Evolutionary conservation across 1,140 invertebrate genomes (phyloP).

Genomic region (Notospermus geniculatus): DNA sequence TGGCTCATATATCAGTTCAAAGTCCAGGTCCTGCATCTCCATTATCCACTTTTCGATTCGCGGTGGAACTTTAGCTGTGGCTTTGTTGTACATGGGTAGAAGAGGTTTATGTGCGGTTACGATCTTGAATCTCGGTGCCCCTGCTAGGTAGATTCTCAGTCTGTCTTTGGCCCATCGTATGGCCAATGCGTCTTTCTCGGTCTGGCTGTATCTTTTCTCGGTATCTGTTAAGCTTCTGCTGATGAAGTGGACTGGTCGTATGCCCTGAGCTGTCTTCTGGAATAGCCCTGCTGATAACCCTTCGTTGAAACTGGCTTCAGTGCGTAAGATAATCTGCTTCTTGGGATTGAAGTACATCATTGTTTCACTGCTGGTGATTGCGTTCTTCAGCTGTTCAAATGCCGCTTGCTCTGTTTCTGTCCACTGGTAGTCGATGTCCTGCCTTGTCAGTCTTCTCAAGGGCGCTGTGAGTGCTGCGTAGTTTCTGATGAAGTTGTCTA

Average conservation of each 20-base stretch:
- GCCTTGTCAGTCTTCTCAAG: conserved; percentile 26
- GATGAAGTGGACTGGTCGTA: conserved; percentile 44
- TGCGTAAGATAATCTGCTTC: conserved; percentile 41
- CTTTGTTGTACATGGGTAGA: conserved; percentile 16
- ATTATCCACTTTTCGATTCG: too few relatives aligned
- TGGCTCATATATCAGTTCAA: too few relatives aligned
- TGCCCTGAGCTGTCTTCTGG: conserved; percentile 21
- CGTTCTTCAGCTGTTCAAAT: conserved; percentile 29
- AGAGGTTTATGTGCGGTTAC: conserved; percentile 23
- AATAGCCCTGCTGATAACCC: conserved; percentile 53
- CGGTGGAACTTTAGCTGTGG: too few relatives aligned
- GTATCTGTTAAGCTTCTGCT: conserved; percentile 47
- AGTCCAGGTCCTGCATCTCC: too few relatives aligned
- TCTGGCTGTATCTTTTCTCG: conserved; percentile 51
- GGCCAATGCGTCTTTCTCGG: conserved; percentile 51
- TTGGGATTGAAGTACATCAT: conserved; percentile 24
- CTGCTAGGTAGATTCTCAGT: conserved; percentile 23
- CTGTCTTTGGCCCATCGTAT: conserved; percentile 25
- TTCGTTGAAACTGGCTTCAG: conserved; percentile 55
- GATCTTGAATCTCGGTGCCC: conserved; percentile 26
- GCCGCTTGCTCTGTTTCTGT: conserved; percentile 20
- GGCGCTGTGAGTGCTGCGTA: conserved; percentile 28
- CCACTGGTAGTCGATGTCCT: conserved; percentile 26
- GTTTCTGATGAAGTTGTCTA: conserved; percentile 32
- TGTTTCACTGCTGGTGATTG: conserved; percentile 17